Evolutionary conservation across 2,888 invertebrate species (phyloP).

Genomic region (Polydrusus pterygomalis): DNA sequence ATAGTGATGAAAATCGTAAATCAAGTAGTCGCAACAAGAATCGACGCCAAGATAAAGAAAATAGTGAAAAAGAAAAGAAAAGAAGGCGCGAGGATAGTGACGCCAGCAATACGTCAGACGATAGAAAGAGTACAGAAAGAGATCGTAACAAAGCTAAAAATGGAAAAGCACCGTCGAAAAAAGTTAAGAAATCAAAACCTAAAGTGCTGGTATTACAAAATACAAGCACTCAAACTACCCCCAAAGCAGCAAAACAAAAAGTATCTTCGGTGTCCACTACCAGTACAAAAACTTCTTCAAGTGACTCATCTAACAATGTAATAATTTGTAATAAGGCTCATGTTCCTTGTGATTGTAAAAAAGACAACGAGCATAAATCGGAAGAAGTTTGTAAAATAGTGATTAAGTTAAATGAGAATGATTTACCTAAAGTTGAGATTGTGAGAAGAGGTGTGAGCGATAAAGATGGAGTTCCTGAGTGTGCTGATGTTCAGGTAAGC

Average conservation of each 20-base stretch:
- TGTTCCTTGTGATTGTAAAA: slow-evolving; percentile 60
- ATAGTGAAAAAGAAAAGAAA: slow-evolving; percentile 29
- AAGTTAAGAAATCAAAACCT: slow-evolving; percentile 45
- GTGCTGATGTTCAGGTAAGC: slow-evolving; percentile 29
- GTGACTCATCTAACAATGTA: background rate
- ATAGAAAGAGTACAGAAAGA: slow-evolving; percentile 26
- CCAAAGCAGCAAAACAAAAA: slow-evolving; percentile 56
- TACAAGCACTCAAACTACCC: slow-evolving; percentile 69
- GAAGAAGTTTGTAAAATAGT: slow-evolving; percentile 68
- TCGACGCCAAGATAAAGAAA: slow-evolving; percentile 31
- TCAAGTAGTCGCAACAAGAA: slow-evolving; percentile 42
- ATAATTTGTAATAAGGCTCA: slow-evolving; percentile 50
- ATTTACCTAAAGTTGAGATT: slow-evolving; percentile 63
- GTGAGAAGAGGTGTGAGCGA: slow-evolving; percentile 45
- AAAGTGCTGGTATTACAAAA: slow-evolving; percentile 66
- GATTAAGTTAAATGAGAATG: slow-evolving; percentile 66
- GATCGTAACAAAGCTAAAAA: slow-evolving; percentile 51
- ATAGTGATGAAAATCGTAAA: slow-evolving; percentile 46
- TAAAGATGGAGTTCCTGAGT: slow-evolving; percentile 19
- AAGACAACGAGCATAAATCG: slow-evolving; percentile 48
- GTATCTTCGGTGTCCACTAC: background rate
- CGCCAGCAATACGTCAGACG: slow-evolving; percentile 19
- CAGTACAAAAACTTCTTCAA: slow-evolving; percentile 2
- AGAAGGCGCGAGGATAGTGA: slow-evolving; percentile 44
- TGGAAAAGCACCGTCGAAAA: slow-evolving; percentile 38